phyloP scores from a whole-genome alignment of 2,888 invertebrate genomes.

The Nipponacmea schrenckii region DNA sequence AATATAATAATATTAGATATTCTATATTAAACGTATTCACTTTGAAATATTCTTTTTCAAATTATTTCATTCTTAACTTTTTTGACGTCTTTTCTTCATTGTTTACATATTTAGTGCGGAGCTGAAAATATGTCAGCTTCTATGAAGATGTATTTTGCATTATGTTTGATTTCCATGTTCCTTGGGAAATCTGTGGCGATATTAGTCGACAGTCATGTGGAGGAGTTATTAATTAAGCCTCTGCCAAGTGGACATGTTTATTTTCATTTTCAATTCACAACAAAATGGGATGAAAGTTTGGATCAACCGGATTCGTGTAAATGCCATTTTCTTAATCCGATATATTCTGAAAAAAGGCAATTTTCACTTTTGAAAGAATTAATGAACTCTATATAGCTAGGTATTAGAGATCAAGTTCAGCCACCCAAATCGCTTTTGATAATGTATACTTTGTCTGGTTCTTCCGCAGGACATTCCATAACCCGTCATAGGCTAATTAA shows the following conservation, averaged over 20 bases:
- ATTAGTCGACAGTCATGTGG: conserved; percentile 78
- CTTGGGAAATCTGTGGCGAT: not conserved
- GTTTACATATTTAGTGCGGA: conserved; percentile 2
- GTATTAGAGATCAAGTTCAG: no score
- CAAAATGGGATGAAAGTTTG: conserved; percentile 76
- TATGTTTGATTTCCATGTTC: not conserved
- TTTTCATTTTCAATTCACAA: conserved; percentile 90
- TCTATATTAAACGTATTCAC: no score
- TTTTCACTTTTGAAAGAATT: not conserved
- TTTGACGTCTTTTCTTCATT: no score
- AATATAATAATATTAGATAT: no score
- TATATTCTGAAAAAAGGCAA: not conserved
- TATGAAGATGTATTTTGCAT: not conserved
- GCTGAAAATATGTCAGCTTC: conserved; percentile 25
- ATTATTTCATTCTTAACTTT: no score
- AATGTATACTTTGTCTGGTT: no score
- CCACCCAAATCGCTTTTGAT: no score
- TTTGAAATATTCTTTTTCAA: no score
- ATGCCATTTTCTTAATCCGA: conserved; percentile 21
- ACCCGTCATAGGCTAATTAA: no score
- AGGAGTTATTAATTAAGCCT: conserved; percentile 89
- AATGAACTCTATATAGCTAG: no score
- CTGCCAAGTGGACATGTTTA: conserved; percentile 85
- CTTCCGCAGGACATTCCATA: no score
- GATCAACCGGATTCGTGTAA: conserved; percentile 49